Percentiles rank a stretch among this genome's conserved stretches.
Evolutionary conservation across 2,888 invertebrate species (phyloP).

Genomic region (Lasioglossum villosulum): DNA sequence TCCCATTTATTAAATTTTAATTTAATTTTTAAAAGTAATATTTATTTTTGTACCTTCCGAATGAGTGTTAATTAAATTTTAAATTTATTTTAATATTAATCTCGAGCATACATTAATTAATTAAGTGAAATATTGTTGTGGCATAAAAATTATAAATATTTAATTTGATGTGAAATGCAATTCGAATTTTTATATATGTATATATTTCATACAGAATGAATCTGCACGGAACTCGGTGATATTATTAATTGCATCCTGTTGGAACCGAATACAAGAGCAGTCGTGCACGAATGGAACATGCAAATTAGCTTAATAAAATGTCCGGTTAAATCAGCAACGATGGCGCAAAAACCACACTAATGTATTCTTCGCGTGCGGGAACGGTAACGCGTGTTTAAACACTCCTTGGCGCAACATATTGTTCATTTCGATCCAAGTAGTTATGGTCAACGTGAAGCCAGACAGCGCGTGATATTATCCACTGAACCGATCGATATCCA

Average conservation of each 20-base stretch:
- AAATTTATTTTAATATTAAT: no score
- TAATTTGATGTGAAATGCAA: no score
- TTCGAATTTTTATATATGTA: no score
- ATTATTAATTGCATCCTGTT: not conserved
- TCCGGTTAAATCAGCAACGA: constrained; percentile 9
- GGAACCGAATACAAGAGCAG: not conserved
- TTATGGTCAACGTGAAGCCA: constrained; percentile 5
- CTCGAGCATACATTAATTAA: no score
- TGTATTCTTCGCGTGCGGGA: constrained; percentile 20
- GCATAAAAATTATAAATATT: no score
- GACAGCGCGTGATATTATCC: not conserved
- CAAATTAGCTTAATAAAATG: constrained; percentile 20
- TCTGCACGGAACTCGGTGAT: not conserved
- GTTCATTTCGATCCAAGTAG: constrained; percentile 19
- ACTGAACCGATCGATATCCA: constrained; percentile 3
- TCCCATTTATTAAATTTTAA: no score
- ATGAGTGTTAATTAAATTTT: no score
- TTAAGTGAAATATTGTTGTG: no score
- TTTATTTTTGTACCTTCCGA: no score
- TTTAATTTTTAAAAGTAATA: no score
- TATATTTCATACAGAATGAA: not conserved
- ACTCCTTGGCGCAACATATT: not conserved
- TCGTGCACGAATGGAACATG: constrained; percentile 12
- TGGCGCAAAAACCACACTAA: constrained; percentile 21
- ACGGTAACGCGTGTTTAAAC: constrained; percentile 11